Base-by-base conservation (phyloP, 2,113 vertebrate genomes). In the Pithys albifrons region DNA sequence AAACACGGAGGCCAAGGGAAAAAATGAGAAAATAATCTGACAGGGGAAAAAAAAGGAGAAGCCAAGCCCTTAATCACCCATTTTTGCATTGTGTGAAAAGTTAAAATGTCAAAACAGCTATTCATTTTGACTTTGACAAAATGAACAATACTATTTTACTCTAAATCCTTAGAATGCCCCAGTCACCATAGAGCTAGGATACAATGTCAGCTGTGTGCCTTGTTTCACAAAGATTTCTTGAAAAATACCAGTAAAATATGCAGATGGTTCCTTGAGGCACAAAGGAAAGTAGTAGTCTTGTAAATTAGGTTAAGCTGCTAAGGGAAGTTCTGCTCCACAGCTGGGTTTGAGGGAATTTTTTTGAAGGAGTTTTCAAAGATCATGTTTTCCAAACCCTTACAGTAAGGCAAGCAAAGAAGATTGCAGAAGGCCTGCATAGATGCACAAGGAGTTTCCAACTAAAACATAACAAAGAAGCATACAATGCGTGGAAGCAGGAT, bases 401-500 rank as follows among this genome's bases (percentile, higher is more conserved):
- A 77, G 27, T 22, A 54, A 61, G 28, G 27, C 35, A 77, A n/a
- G 24, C 31, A 45, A 62, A 89, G 7, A 18, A 48, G 27, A 2
- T 19, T 5, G 5, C 13, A 67, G 41, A 62, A 84, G 8, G 12
- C 11, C 54, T n/a, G 20, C n/a, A 19, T 15, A 52, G 51, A 58
- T 52, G 41, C 19, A 52, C 19, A 33, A 52, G 13, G 7, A 66
- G 3, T 5, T 52, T n/a, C 46, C 46, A 61, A 66, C 2, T 79
- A 76, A 79, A 80, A 46, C 10, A 43, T 10, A 2, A 33, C 55
- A 70, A 79, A 33, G 35, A 46, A 80, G 10, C 4, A 52, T 7
- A n/a, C 2, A 64, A 3, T 9, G 17, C 0, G 0, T 45, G n/a
- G 31, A 45, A 81, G 17, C 20, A 77, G 9, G 8, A 6, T n/a